Evolutionary conservation across 1,140 invertebrate genomes (phyloP), one percentile per base, ranked within the genome.

Genomic region (Dendrolimus punctatus): DNA sequence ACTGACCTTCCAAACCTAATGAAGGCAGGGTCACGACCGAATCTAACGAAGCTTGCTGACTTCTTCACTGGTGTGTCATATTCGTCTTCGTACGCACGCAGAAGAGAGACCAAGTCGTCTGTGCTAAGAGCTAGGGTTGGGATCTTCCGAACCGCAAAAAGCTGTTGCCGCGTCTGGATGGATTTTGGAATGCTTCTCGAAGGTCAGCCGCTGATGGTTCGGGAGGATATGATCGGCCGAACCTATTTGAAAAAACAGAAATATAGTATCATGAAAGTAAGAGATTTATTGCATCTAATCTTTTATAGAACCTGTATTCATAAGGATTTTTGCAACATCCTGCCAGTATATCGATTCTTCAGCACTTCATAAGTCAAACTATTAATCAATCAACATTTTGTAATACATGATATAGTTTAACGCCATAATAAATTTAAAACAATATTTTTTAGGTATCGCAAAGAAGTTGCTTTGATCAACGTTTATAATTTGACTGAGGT

Each of bases 81-180:
- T 46, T 82, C 78, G 6, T 84, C 76, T 49, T 83, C 79, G 51
- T 81, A 84, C 9, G 66, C 61, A 51, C 62, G 66, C 4, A 85
- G 67, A 6, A 85, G 63, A 5, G 77, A 57, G 43, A 81, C 68
- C 4, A 85, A 66, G 57, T 84, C 82, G 8, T 85, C 80, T 6
- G 79, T 59, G 5, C 74, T 71, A 39, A 85, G 60, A 9, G 74
- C 60, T 9, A 81, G 5, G 80, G 80, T 53, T 83, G 76, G 4
- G 75, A 76, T 55, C 77, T 69, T 4, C 82, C 80, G 51, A 83
- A 80, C 49, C 82, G 75, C 0, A 85, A 67, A 49, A 85, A 85
- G 50, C 71, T 82, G 70, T 80, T 80, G 36, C 80, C 80, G 51
- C 73, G 64, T 7, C 80, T 69, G 0, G 64, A 53, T 5, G 77